Evolutionary conservation across 2,888 invertebrate genomes (phyloP), one percentile per base, ranked within the genome.

Genomic region (Lasioglossum figueresi): DNA sequence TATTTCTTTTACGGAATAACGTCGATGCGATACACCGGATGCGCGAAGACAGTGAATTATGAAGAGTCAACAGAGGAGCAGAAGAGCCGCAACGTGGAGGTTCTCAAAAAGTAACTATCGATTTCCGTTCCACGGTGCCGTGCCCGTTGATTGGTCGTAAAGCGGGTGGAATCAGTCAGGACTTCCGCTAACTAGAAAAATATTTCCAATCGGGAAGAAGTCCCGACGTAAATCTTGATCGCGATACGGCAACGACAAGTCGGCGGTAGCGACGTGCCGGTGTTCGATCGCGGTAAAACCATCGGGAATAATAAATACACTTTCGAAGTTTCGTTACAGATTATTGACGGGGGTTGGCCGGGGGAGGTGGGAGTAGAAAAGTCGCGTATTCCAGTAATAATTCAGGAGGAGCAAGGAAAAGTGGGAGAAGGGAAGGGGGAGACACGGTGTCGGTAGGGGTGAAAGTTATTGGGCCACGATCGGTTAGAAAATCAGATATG

Each of bases 401-500:
- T 86, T 86, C 80, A 85, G 63, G 56, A 37, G 70, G n/a, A 63
- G 14, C n/a, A 31, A 6, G 31, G 63, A 31, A 31, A 31, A 31
- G 16, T 14, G 56, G 14, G 16, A 5, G 56, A 43, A 16, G 14
- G 4, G 14, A 10, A 31, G 31, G 3, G 16, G 27, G 48, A 10
- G 73, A 31, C 16, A 19, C 45, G n/a, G n/a, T 23, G 75, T 40
- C 34, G 8, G 71, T 34, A 19, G 23, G 31, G 76, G 76, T 82
- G 82, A 87, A 84, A 89, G 85, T 90, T 90, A 90, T 90, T 87
- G 89, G 86, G 82, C 83, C 82, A 81, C 86, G 90, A 90, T 89
- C 87, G 85, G 89, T 87, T 89, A 89, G 90, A 88, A 91, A 91
- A 91, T 91, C 89, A 90, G 91, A 91, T 91, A 89, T 89, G 89